Evolutionary conservation across 2,888 invertebrate genomes (phyloP).

Genomic region (Drosophila gaucha): DNA sequence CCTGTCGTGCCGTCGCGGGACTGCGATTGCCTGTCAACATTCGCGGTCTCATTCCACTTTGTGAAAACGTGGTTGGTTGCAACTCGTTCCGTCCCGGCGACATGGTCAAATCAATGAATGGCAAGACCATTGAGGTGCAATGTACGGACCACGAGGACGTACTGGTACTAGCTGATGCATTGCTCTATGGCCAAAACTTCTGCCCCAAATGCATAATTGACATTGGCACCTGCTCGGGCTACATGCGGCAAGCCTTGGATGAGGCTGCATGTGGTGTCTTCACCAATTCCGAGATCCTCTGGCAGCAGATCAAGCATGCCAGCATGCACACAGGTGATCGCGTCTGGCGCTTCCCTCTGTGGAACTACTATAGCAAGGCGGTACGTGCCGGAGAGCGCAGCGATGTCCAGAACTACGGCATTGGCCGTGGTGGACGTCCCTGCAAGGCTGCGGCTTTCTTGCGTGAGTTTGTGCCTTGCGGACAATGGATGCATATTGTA

Average conservation of each 20-base stretch:
- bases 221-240: conserved; percentile 91
- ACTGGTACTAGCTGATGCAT: conserved; percentile 91
- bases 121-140: conserved; percentile 88
- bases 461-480: conserved; percentile 89
- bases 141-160: conserved; percentile 92
- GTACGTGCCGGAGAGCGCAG: conserved; percentile 85
- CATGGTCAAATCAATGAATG: conserved; percentile 90
- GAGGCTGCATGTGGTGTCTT: conserved; percentile 90
- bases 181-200: conserved; percentile 89
- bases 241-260: conserved; percentile 88
- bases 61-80: conserved; percentile 92
- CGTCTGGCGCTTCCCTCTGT: conserved; percentile 94
- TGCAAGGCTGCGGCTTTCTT: conserved; percentile 93
- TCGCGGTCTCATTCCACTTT: conserved; percentile 89
- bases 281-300: conserved; percentile 90
- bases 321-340: conserved; percentile 91
- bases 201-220: conserved; percentile 90
- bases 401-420: conserved; percentile 86
- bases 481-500: conserved; percentile 91
- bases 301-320: conserved; percentile 88
- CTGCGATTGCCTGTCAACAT: conserved; percentile 90
- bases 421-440: conserved; percentile 86
- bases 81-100: conserved; percentile 92
- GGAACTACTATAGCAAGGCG: conserved; percentile 89
- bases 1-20: conserved; percentile 89